Conservation (phyloP, 2,113 vertebrate genomes). For the Nycticorax nycticorax region DNA sequence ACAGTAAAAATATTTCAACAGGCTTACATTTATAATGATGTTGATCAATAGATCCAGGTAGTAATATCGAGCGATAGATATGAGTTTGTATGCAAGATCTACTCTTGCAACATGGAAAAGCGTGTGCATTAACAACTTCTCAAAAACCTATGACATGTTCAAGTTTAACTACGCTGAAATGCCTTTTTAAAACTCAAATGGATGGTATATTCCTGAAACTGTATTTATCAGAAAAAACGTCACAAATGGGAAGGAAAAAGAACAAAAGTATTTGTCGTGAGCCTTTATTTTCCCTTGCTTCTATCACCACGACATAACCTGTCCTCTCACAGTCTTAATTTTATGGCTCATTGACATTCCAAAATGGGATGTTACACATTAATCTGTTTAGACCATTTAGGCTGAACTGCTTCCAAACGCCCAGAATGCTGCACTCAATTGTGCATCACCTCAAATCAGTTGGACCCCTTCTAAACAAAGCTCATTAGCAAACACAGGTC, state of each 20-base stretch:
- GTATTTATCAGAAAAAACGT: background rate
- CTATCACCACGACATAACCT: background rate
- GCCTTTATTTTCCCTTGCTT: background rate
- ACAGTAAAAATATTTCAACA: background rate
- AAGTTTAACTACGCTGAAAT: background rate
- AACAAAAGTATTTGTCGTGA: background rate
- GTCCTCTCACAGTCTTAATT: background rate
- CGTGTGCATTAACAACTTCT: background rate
- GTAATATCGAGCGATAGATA: accelerated
- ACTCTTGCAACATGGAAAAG: background rate
- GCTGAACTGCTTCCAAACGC: background rate
- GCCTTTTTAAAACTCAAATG: background rate
- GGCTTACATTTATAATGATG: background rate
- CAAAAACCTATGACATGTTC: background rate
- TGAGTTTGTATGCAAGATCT: background rate
- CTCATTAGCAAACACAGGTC: background rate
- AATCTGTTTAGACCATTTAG: background rate
- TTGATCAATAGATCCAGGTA: background rate
- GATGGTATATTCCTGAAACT: background rate
- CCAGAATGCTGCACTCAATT: background rate
- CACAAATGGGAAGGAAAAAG: background rate
- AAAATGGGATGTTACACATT: background rate
- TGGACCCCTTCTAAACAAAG: background rate
- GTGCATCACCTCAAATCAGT: background rate
- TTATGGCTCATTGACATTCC: background rate